Evolutionary conservation across 2,888 invertebrate genomes (phyloP), one percentile per base, ranked within the genome.

Genomic region (Drosophila melanosoma): DNA sequence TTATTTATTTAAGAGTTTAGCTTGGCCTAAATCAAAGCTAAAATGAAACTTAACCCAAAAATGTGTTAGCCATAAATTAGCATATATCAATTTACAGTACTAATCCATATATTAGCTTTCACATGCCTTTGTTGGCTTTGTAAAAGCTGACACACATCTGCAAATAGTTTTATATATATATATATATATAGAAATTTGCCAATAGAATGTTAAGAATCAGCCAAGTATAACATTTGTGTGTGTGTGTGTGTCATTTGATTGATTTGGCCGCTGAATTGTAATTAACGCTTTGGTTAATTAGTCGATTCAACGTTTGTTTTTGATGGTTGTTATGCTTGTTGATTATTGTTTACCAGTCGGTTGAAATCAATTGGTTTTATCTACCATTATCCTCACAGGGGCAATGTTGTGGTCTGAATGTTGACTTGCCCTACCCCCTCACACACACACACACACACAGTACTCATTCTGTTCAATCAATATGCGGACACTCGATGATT

Each of bases 201-300:
- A 20, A 73, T 20, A 38, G 33, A 23, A 12, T 15, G 64, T 20
- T 48, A 51, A 60, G 38, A 59, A 32, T 32, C 56, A 59, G 15
- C 57, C 63, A 76, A 32, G 70, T 56, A 32, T 45, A 56, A 33
- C 51, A 52, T 26, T 60, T n/a, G 15, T 40, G 26, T 42, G 23
- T 40, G 26, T 42, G 23, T 57, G 23, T 11, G 32, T 11, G 29
- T 20, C 45, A 20, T 76, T 76, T 32, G 32, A 48, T 57, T 49
- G 52, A n/a, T 45, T 51, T 42, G 26, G 23, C n/a, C 29, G 17
- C 26, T 58, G 15, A 49, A 54, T 40, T 59, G 67, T 58, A 38
- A 61, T 70, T 53, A 76, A 52, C 69, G 57, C 60, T 42, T 63
- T 56, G 49, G 42, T 63, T 63, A 74, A 76, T 79, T 68, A 76